Evolutionary conservation across 2,888 invertebrate species (phyloP).

Genomic region (Cantharis nigra): DNA sequence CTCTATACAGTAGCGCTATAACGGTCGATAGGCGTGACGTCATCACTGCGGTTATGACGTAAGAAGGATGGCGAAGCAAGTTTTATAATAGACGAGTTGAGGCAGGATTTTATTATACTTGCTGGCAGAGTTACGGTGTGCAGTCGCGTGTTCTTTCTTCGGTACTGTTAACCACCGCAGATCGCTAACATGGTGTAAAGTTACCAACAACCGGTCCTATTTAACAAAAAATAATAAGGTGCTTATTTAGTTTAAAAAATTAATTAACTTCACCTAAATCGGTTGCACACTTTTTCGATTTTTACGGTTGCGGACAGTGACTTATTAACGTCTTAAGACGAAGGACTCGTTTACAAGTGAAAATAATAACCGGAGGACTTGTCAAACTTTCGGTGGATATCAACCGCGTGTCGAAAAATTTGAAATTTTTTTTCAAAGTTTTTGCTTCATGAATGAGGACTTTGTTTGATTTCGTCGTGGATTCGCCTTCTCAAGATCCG

Average conservation of each 20-base stretch:
- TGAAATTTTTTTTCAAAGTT: neutral
- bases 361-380: neutral
- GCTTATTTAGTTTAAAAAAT: conserved; percentile 6
- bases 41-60: conserved; percentile 49
- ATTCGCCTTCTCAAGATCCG: conserved; percentile 46
- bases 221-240: conserved; percentile 9
- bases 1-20: conserved; percentile 41
- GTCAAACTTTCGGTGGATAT: neutral
- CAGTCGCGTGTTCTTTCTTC: conserved; percentile 43
- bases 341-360: neutral
- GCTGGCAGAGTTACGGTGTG: conserved; percentile 45
- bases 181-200: conserved; percentile 20
- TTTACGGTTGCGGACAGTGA: neutral
- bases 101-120: conserved; percentile 52
- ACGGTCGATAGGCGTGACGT: conserved; percentile 50
- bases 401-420: neutral
- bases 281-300: neutral
- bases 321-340: neutral
- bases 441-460: conserved; percentile 39
- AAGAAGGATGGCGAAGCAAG: conserved; percentile 47
- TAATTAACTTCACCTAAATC: neutral
- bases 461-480: conserved; percentile 48
- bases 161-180: conserved; percentile 38
- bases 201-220: conserved; percentile 26
- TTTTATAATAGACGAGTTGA: conserved; percentile 53